phyloP scores from a whole-genome alignment of 2,888 invertebrate species.

The Tipula lateralis region DNA sequence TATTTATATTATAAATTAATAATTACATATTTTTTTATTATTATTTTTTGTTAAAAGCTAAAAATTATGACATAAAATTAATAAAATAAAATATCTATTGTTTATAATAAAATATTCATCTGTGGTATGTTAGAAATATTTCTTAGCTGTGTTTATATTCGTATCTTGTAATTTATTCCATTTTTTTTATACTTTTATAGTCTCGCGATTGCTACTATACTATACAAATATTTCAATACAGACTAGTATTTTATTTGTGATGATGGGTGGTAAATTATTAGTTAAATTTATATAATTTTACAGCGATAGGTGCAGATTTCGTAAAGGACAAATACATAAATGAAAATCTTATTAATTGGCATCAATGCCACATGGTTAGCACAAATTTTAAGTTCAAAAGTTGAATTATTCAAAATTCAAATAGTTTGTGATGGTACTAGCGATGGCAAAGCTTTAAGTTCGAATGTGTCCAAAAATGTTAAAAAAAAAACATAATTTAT shows the following conservation, averaged over 20 bases:
- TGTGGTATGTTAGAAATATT: conserved; percentile 2
- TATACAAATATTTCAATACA: neutral
- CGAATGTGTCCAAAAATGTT: too few species aligned
- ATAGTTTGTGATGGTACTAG: too few species aligned
- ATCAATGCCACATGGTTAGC: too few species aligned
- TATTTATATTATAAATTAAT: neutral
- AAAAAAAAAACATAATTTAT: too few species aligned
- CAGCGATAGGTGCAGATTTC: neutral
- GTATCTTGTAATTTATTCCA: neutral
- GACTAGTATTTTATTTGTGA: neutral
- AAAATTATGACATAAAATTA: neutral
- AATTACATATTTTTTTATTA: neutral
- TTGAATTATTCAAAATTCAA: too few species aligned
- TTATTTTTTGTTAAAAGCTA: neutral
- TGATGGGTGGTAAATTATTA: neutral
- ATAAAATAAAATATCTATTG: neutral
- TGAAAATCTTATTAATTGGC: too few species aligned
- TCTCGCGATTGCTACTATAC: neutral
- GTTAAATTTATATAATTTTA: neutral
- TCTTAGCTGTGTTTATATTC: neutral
- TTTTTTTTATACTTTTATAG: neutral
- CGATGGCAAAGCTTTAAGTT: too few species aligned
- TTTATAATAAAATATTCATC: conserved; percentile 9
- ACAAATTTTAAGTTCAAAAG: too few species aligned
- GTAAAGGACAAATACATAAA: neutral